Evolutionary conservation across 2,888 invertebrate species (phyloP), one percentile per base, ranked within the genome.

Genomic region (Protophormia terraenovae): DNA sequence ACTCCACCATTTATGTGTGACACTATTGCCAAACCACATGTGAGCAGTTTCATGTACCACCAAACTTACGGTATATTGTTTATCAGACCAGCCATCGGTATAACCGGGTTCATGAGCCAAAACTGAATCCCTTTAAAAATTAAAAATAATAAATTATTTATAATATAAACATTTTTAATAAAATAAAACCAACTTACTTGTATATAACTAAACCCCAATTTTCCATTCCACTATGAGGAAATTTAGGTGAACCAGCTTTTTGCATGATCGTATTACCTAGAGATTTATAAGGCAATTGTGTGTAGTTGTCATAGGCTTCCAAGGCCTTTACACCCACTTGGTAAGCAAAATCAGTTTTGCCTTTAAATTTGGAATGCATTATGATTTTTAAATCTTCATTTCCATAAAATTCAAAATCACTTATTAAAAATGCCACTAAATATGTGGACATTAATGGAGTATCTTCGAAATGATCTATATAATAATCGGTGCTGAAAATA

Each of bases 161-260:
- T n/a, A n/a, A n/a, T n/a, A n/a, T n/a, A n/a, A n/a, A 55, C 27
- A 35, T 5, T 19, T 27, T 50, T 22, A 32, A 32, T 32, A 1
- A 3, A 32, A 24, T n/a, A 86, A 24, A 89, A 7, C 12, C 19
- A 0, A 93, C 90, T 96, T 91, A 95, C 96, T 95, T 95, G 92
- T 96, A 98, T 3, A 96, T 97, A 10, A 97, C 94, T 4, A 97
- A 93, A 1, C 97, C 98, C 97, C 97, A 98, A 90, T 98, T 98
- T 90, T 97, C 97, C 97, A 97, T 97, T 78, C 97, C 96, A 22
- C 95, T 95, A 71, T 95, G 95, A 0, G 95, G 94, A 92, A 97
- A 97, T 88, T 96, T 95, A 0, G 96, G 95, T 60, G 97, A 94
- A 0, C 96, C 96, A 3, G 96, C 95, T 87, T 96, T 95, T 90